phyloP scores from a whole-genome alignment of 1,140 invertebrate genomes.

The Zaprionus taronus region DNA sequence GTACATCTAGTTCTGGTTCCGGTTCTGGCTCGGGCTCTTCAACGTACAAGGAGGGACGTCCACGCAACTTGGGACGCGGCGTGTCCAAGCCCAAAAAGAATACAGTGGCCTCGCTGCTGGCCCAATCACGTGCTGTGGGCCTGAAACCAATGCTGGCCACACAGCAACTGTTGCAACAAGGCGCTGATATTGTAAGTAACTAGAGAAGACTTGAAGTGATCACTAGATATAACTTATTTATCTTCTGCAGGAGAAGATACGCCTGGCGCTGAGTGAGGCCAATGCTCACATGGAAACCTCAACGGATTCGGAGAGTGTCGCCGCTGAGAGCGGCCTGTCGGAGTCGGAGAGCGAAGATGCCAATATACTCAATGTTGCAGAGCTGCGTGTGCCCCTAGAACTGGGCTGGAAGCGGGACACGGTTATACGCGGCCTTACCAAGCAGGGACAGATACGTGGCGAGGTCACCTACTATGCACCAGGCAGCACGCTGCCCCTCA shows the following conservation, averaged over 20 bases:
- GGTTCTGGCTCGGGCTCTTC: constrained; percentile 60
- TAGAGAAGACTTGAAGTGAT: background rate
- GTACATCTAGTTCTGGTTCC: constrained; percentile 46
- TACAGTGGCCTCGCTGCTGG: constrained; percentile 93
- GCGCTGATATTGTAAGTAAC: constrained; percentile 83
- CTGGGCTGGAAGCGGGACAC: constrained; percentile 96
- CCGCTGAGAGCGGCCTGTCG: constrained; percentile 85
- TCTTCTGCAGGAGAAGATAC: constrained; percentile 85
- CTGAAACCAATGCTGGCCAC: constrained; percentile 86
- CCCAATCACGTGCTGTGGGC: constrained; percentile 92
- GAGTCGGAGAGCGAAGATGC: constrained; percentile 84
- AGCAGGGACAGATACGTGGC: constrained; percentile 91
- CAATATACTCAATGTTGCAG: constrained; percentile 86
- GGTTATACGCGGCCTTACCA: constrained; percentile 92
- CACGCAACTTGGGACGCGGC: constrained; percentile 92
- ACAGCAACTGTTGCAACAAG: constrained; percentile 85
- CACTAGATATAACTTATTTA: background rate
- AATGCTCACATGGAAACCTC: constrained; percentile 85
- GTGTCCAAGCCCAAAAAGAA: constrained; percentile 96
- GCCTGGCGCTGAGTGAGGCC: constrained; percentile 85
- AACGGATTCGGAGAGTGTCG: constrained; percentile 86
- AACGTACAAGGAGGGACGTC: constrained; percentile 89
- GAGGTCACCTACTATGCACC: constrained; percentile 96
- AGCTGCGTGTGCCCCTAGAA: constrained; percentile 90
- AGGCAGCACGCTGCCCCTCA: constrained; percentile 85